Conservation (phyloP, 2,888 invertebrate species). For the Orthonevra nobilis region DNA sequence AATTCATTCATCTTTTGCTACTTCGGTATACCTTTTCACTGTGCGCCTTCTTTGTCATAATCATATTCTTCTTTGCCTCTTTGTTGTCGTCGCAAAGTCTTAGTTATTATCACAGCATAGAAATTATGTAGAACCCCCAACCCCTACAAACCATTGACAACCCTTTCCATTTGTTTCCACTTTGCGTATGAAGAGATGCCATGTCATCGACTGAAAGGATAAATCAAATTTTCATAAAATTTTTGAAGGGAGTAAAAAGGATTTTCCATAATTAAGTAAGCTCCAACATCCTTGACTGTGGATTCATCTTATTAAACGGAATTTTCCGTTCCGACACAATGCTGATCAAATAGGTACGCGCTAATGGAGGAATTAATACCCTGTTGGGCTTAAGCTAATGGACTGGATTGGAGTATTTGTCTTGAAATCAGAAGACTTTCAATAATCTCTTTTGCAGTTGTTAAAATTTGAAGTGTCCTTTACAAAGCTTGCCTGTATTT, state of each 20-base stretch:
- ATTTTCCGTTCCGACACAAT: slow-evolving; percentile 1
- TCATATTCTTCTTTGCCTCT: slow-evolving; percentile 27
- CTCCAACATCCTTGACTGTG: slow-evolving; percentile 34
- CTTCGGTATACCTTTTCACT: slow-evolving; percentile 27
- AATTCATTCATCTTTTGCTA: slow-evolving; percentile 65
- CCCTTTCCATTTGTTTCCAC: slow-evolving; percentile 39
- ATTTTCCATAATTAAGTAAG: slow-evolving; percentile 69
- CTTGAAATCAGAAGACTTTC: slow-evolving; percentile 59
- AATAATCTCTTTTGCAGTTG: slow-evolving; percentile 15
- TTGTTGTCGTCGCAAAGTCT: slow-evolving; percentile 46
- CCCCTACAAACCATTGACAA: slow-evolving; percentile 16
- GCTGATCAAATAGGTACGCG: slow-evolving; percentile 18
- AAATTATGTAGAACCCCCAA: slow-evolving; percentile 42
- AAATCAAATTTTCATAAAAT: slow-evolving; percentile 80
- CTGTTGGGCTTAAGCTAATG: slow-evolving; percentile 45
- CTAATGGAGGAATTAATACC: slow-evolving; percentile 63
- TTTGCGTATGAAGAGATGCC: slow-evolving; percentile 33
- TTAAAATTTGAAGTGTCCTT: not conserved
- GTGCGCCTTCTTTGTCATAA: slow-evolving; percentile 22
- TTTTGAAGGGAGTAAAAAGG: slow-evolving; percentile 71
- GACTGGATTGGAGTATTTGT: slow-evolving; percentile 59
- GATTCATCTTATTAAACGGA: slow-evolving; percentile 38
- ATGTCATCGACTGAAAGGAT: slow-evolving; percentile 76
- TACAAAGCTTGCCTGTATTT: not conserved
- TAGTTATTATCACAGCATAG: slow-evolving; percentile 49